Evolutionary conservation across 2,113 vertebrate species (phyloP).

Genomic region (Siniperca chuatsi): DNA sequence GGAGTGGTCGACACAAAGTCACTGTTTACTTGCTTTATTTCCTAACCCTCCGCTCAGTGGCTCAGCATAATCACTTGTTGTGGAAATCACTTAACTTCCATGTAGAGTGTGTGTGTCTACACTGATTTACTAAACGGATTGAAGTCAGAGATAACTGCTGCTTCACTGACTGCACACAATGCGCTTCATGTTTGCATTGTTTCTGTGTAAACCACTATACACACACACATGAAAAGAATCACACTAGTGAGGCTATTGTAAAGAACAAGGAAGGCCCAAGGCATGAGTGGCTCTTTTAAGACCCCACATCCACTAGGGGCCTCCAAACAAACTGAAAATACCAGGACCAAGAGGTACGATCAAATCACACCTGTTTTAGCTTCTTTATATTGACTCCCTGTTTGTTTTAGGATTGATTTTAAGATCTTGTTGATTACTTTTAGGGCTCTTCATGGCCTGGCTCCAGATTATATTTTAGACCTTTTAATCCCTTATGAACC

Average conservation of each 20-base stretch:
- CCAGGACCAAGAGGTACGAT: no score
- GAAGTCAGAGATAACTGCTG: conserved; percentile 23
- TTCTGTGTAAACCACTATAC: conserved; percentile 9
- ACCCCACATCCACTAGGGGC: not conserved
- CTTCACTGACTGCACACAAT: conserved; percentile 11
- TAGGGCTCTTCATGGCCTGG: no score
- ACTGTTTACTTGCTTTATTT: conserved; percentile 22
- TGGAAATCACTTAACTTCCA: conserved; percentile 34
- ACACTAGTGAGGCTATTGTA: not conserved
- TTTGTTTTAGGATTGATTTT: no score
- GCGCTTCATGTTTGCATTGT: conserved; percentile 22
- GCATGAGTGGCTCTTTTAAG: not conserved
- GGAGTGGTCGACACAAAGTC: conserved; percentile 19
- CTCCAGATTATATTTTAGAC: no score
- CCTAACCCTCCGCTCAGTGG: conserved; percentile 30
- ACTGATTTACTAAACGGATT: not conserved
- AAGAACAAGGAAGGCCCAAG: not conserved
- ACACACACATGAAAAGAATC: not conserved
- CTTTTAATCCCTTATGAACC: no score
- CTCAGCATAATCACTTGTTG: conserved; percentile 38
- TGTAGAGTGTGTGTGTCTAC: not conserved
- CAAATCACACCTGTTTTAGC: no score
- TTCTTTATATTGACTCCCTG: no score
- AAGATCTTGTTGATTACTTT: no score
- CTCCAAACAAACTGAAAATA: not conserved